Percentiles rank a stretch among this genome's conserved stretches.
Conservation (phyloP, 2,888 invertebrate genomes). For the Deilephila porcellus region DNA sequence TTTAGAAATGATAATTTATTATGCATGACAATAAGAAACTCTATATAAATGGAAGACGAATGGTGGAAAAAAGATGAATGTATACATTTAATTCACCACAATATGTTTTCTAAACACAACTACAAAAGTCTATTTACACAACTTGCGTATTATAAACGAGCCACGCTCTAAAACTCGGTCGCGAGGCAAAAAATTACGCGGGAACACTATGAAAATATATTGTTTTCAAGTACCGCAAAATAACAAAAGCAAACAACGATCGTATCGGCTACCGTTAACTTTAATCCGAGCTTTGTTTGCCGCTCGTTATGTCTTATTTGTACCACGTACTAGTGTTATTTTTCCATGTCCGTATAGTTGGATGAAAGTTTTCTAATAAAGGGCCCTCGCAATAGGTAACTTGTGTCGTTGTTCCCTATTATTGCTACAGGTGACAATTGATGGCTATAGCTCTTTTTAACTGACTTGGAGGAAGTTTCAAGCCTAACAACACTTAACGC, state of each 20-base stretch:
- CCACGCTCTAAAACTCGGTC: neutral
- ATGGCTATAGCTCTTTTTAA: constrained; percentile 78
- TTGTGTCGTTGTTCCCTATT: constrained; percentile 70
- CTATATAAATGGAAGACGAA: too few species aligned
- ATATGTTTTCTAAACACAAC: too few species aligned
- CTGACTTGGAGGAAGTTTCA: constrained; percentile 65
- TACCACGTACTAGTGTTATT: constrained; percentile 79
- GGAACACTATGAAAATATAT: constrained; percentile 33
- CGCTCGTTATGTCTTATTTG: constrained; percentile 78
- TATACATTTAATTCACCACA: too few species aligned
- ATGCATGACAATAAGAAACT: too few species aligned
- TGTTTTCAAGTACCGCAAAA: constrained; percentile 37
- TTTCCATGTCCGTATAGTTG: constrained; percentile 68
- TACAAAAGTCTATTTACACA: neutral
- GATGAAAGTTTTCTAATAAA: constrained; percentile 83
- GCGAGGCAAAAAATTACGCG: constrained; percentile 30
- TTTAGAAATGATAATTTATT: too few species aligned
- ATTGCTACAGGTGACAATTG: constrained; percentile 83
- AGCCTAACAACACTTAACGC: constrained; percentile 47
- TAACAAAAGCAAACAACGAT: constrained; percentile 42
- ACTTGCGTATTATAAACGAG: neutral
- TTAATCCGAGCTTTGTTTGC: constrained; percentile 49
- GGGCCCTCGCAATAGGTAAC: constrained; percentile 72
- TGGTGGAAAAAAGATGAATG: too few species aligned
- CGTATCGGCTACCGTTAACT: constrained; percentile 41